These are phyloP conservation scores for Drosophila stalkeri DNA, from an alignment of 2,888 invertebrate genomes.

Conservation along the genomic window DNA sequence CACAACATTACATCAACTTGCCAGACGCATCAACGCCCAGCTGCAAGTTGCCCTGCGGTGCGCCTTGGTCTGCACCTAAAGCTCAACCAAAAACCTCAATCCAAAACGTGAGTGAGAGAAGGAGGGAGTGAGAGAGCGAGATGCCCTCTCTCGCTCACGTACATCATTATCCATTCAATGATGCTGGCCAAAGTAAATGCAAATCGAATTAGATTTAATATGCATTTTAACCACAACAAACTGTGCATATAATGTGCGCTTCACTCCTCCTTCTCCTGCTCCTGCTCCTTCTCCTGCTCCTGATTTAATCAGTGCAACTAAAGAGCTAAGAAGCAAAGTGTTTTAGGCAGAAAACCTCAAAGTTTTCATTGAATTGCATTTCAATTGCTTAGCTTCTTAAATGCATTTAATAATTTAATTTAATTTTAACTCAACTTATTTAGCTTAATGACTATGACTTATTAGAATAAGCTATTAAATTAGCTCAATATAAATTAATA, in stretches of 20 bases:
- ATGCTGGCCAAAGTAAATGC: slow-evolving; percentile 50
- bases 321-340: slow-evolving; percentile 4
- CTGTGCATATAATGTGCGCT: slow-evolving; percentile 57
- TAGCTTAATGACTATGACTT: not conserved
- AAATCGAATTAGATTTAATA: slow-evolving; percentile 79
- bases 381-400: not conserved
- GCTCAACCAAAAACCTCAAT: slow-evolving; percentile 33
- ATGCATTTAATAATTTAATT: slow-evolving; percentile 12
- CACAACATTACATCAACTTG: slow-evolving; percentile 73
- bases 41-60: slow-evolving; percentile 58
- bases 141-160: too few relatives aligned
- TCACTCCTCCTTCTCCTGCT: not conserved
- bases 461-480: slow-evolving; percentile 2
- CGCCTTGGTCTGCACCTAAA: slow-evolving; percentile 9
- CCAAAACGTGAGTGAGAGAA: slow-evolving; percentile 17
- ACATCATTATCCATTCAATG: slow-evolving; percentile 60
- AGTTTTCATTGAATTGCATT: slow-evolving; percentile 18
- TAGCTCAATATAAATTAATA: not conserved
- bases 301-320: slow-evolving; percentile 18
- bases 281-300: not conserved
- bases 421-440: not conserved
- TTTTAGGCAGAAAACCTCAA: slow-evolving; percentile 34
- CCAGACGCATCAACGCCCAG: slow-evolving; percentile 57
- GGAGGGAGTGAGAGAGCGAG: slow-evolving; percentile 11
- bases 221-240: slow-evolving; percentile 70